A percentile compares a stretch with the other conserved stretches of the same genome.
These are phyloP conservation scores for Brachirus orientalis DNA, from an alignment of 2,113 vertebrate species.

Conservation along the genomic window DNA sequence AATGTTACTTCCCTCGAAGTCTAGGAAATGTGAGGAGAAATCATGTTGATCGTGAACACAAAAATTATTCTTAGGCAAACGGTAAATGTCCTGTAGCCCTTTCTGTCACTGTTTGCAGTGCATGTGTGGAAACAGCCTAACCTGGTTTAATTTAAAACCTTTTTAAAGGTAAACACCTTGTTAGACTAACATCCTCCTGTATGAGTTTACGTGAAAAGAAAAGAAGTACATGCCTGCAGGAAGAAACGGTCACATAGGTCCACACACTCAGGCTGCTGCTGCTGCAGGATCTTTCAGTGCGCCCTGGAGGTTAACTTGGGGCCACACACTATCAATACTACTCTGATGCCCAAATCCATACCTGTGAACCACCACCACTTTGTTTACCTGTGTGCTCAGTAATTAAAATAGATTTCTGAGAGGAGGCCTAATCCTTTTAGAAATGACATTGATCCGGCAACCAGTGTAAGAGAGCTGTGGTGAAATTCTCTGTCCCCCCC, in stretches of 20 bases:
- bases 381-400: conserved; percentile 78
- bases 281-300: conserved; percentile 40
- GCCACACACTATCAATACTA: conserved; percentile 65
- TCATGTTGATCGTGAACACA: too few relatives aligned
- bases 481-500: conserved; percentile 27
- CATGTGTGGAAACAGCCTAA: neutral
- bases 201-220: neutral
- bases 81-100: neutral
- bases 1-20: too few relatives aligned
- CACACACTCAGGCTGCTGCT: neutral
- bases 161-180: neutral
- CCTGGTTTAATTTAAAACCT: too few relatives aligned
- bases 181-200: neutral
- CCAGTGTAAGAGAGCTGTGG: conserved; percentile 26
- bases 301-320: conserved; percentile 66
- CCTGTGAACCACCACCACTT: conserved; percentile 55
- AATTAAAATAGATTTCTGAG: conserved; percentile 82
- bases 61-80: too few relatives aligned
- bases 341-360: conserved; percentile 66
- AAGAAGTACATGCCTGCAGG: neutral
- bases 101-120: neutral
- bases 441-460: conserved; percentile 73
- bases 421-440: conserved; percentile 74
- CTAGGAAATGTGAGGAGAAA: too few relatives aligned
- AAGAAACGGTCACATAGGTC: neutral